Conservation (phyloP, 2,797 vertebrate species). For the Pipistrellus nathusii region DNA sequence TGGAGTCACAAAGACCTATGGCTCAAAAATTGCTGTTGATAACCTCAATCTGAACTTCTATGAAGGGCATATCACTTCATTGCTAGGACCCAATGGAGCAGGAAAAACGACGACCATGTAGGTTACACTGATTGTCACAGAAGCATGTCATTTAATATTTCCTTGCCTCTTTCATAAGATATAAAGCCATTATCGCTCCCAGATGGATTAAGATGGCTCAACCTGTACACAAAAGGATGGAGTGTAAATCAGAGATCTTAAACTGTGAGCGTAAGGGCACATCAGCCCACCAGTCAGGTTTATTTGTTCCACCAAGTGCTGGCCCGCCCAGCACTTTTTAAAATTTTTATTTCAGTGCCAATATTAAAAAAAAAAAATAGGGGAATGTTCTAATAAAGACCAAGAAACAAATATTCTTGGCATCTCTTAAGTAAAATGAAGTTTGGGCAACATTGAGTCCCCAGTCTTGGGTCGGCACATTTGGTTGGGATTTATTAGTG, state of each 20-base stretch:
- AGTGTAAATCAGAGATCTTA: background rate
- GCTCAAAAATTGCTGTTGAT: constrained; percentile 91
- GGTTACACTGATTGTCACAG: constrained; percentile 49
- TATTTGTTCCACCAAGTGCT: background rate
- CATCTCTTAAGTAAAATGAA: background rate
- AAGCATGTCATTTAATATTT: constrained; percentile 23
- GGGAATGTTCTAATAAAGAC: background rate
- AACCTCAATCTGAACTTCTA: constrained; percentile 96
- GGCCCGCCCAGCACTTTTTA: background rate
- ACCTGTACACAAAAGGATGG: background rate
- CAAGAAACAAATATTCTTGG: background rate
- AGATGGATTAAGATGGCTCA: background rate
- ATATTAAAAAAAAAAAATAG: background rate
- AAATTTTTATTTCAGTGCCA: background rate
- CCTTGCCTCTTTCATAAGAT: background rate
- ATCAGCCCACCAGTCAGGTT: background rate
- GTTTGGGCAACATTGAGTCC: background rate
- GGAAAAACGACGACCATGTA: constrained; percentile 99
- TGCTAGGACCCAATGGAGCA: constrained; percentile 98
- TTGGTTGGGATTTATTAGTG: background rate
- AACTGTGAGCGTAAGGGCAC: background rate
- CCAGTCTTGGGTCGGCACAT: background rate
- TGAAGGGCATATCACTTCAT: constrained; percentile 95
- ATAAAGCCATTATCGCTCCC: background rate
- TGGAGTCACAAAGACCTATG: constrained; percentile 94